A percentile compares a stretch with the other conserved stretches of the same genome.
phyloP scores from a whole-genome alignment of 2,113 vertebrate genomes.

The Montifringilla adamsi region DNA sequence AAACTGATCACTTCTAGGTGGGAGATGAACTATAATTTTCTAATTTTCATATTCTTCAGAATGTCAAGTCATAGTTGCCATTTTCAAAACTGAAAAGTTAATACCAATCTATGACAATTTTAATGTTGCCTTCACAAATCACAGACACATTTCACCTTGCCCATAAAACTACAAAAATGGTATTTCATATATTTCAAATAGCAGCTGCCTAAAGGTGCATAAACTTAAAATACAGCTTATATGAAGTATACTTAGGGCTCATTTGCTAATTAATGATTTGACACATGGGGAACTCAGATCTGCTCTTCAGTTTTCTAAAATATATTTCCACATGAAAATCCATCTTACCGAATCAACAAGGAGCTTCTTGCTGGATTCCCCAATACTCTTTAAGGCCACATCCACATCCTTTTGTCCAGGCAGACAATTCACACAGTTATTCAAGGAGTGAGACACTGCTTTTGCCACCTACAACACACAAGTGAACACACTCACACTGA shows the following conservation, averaged over 20 bases:
- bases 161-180: background rate
- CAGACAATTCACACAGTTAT: constrained; percentile 98
- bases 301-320: background rate
- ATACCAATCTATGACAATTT: background rate
- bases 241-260: background rate
- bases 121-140: background rate
- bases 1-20: background rate
- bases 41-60: background rate
- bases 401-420: constrained; percentile 99
- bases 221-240: background rate
- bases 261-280: background rate
- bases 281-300: background rate
- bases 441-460: constrained; percentile 95
- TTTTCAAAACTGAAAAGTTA: background rate
- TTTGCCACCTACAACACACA: constrained; percentile 87
- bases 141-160: background rate
- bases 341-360: constrained; percentile 90
- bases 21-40: background rate
- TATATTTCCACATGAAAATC: background rate
- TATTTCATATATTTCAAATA: background rate
- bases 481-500: background rate
- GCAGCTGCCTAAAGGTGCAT: background rate
- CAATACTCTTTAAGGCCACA: constrained; percentile 95
- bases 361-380: constrained; percentile 97
- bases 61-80: background rate